phyloP scores from a whole-genome alignment of 1,140 invertebrate species.

The Gryllus bimaculatus region DNA sequence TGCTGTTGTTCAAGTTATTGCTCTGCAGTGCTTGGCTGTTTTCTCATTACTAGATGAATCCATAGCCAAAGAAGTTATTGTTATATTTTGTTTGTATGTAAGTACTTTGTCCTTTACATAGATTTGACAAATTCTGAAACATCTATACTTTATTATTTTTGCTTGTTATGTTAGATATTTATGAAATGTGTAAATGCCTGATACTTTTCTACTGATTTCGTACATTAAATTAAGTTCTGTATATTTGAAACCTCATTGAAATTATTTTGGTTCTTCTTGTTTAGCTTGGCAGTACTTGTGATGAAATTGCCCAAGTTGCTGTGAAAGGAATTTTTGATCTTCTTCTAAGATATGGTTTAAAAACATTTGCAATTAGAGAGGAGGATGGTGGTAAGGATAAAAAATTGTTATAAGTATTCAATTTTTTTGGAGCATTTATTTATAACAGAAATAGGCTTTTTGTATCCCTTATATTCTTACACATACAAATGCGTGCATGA shows the following conservation, averaged over 20 bases:
- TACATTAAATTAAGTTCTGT: not conserved
- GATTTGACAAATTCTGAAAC: not conserved
- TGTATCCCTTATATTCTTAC: too few relatives aligned
- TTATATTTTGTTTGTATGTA: slow-evolving; percentile 7
- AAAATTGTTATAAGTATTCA: too few relatives aligned
- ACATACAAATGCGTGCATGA: too few relatives aligned
- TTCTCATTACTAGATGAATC: not conserved
- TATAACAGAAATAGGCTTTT: too few relatives aligned
- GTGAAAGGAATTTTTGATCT: slow-evolving; percentile 37
- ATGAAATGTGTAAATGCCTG: slow-evolving; percentile 27
- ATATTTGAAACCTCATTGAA: not conserved
- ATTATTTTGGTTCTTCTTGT: not conserved
- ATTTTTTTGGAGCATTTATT: too few relatives aligned
- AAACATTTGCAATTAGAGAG: slow-evolving; percentile 23
- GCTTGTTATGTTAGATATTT: slow-evolving; percentile 23
- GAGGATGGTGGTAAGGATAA: not conserved
- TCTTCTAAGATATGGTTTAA: slow-evolving; percentile 34
- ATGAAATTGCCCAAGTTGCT: slow-evolving; percentile 30
- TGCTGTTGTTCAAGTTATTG: not conserved
- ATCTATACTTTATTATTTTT: not conserved
- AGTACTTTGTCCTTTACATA: not conserved
- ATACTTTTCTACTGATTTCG: not conserved
- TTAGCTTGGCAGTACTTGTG: slow-evolving; percentile 19
- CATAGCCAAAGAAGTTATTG: not conserved
- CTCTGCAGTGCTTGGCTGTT: not conserved